A percentile compares a stretch with the other conserved stretches of the same genome.
Conservation (phyloP, 2,888 invertebrate genomes). For the Chloroclystis v-ata region DNA sequence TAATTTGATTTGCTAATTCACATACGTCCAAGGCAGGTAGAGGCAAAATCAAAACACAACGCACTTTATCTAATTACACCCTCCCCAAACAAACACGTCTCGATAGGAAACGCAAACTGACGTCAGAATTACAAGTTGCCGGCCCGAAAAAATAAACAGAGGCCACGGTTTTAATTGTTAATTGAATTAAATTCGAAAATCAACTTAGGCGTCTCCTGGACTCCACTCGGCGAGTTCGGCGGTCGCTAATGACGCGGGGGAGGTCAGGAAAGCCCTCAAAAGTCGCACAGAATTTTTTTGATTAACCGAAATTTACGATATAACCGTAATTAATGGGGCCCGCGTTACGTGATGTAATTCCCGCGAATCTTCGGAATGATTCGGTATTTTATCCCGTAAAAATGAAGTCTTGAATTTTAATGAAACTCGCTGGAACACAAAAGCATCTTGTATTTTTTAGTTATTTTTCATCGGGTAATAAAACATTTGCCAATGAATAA, state of each 20-base stretch:
- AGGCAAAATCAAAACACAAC: slow-evolving; percentile 15
- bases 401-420: slow-evolving; percentile 30
- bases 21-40: slow-evolving; percentile 5
- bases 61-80: slow-evolving; percentile 26
- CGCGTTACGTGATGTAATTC: slow-evolving; percentile 43
- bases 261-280: slow-evolving; percentile 36
- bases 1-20: neutral
- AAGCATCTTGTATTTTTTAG: slow-evolving; percentile 3
- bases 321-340: slow-evolving; percentile 59
- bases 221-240: slow-evolving; percentile 44
- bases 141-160: slow-evolving; percentile 63
- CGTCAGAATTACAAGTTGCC: slow-evolving; percentile 52
- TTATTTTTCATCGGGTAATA: neutral
- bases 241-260: slow-evolving; percentile 53
- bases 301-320: slow-evolving; percentile 61
- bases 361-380: slow-evolving; percentile 39
- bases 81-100: slow-evolving; percentile 36
- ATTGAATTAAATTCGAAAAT: slow-evolving; percentile 72
- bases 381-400: slow-evolving; percentile 37
- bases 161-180: slow-evolving; percentile 64
- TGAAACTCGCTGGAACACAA: slow-evolving; percentile 17
- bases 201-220: slow-evolving; percentile 51
- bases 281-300: slow-evolving; percentile 58
- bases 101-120: slow-evolving; percentile 45
- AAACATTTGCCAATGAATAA: slow-evolving; percentile 13